Evolutionary conservation across 2,797 vertebrate genomes (phyloP).

Genomic region (Microctenopoma stevenorrisi): DNA sequence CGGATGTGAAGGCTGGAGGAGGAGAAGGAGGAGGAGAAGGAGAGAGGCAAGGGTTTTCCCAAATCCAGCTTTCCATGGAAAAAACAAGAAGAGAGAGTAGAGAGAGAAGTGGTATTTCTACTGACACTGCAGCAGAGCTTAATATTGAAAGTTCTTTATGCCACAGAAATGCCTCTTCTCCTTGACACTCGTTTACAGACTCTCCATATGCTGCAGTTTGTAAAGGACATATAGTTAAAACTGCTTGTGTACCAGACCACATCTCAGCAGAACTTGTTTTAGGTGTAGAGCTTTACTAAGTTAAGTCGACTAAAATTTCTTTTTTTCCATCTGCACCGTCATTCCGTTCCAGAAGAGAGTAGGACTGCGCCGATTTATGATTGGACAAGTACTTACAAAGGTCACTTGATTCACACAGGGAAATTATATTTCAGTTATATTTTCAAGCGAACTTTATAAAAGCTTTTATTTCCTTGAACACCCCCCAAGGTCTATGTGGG

Average conservation of each 20-base stretch:
- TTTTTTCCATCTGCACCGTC: conserved; percentile 6
- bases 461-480: conserved; percentile 4
- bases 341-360: conserved; percentile 34
- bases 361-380: conserved; percentile 22
- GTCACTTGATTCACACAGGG: conserved; percentile 22
- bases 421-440: conserved; percentile 13
- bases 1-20: conserved; percentile 84
- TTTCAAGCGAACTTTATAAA: conserved; percentile 23
- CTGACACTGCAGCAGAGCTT: conserved; percentile 53
- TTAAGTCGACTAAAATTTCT: not conserved
- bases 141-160: conserved; percentile 33
- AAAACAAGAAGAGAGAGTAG: conserved; percentile 37
- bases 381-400: conserved; percentile 5
- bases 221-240: not conserved
- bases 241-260: not conserved
- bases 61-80: conserved; percentile 76
- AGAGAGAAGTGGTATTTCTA: conserved; percentile 63
- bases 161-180: conserved; percentile 56
- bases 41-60: conserved; percentile 71
- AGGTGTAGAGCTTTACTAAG: not conserved
- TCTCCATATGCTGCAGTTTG: conserved; percentile 17
- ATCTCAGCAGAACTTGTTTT: not conserved
- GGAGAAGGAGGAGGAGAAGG: conserved; percentile 60
- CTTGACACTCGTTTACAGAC: conserved; percentile 30
- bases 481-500: conserved; percentile 12